Evolutionary conservation across 1,140 invertebrate species (phyloP).

Genomic region (Cardiocondyla obscurior): DNA sequence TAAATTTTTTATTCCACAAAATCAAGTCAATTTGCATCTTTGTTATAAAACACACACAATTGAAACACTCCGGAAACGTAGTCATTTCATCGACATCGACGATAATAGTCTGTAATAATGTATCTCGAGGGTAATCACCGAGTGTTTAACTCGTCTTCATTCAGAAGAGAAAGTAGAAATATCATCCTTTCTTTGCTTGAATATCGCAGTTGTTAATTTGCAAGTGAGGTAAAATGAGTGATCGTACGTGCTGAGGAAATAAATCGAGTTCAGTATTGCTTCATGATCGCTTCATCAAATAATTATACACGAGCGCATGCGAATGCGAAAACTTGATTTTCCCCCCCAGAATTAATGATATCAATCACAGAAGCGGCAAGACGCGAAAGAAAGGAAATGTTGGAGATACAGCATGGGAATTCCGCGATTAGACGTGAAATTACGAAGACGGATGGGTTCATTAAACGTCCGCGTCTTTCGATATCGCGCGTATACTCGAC

Average conservation of each 20-base stretch:
- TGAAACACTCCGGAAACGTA: background rate
- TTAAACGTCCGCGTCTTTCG: constrained; percentile 39
- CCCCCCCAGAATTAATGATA: background rate
- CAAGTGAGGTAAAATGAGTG: constrained; percentile 9
- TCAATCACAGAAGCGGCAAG: background rate
- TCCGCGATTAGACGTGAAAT: constrained; percentile 50
- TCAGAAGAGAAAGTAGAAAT: constrained; percentile 13
- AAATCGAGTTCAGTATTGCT: constrained; percentile 24
- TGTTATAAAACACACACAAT: background rate
- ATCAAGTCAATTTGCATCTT: background rate
- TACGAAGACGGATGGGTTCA: constrained; percentile 57
- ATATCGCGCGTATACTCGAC: constrained; percentile 40
- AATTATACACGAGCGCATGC: constrained; percentile 1
- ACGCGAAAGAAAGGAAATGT: background rate
- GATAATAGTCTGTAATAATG: background rate
- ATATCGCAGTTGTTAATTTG: constrained; percentile 11
- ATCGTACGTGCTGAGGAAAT: background rate
- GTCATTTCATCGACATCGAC: background rate
- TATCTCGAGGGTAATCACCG: background rate
- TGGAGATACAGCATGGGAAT: background rate
- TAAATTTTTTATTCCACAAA: background rate
- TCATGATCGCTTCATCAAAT: constrained; percentile 35
- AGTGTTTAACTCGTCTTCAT: constrained; percentile 24
- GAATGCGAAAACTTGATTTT: constrained; percentile 28
- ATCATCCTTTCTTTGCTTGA: background rate